A percentile compares a stretch with the other conserved stretches of the same genome.
Evolutionary conservation across 2,797 vertebrate species (phyloP).

Genomic region (Mus minutoides): DNA sequence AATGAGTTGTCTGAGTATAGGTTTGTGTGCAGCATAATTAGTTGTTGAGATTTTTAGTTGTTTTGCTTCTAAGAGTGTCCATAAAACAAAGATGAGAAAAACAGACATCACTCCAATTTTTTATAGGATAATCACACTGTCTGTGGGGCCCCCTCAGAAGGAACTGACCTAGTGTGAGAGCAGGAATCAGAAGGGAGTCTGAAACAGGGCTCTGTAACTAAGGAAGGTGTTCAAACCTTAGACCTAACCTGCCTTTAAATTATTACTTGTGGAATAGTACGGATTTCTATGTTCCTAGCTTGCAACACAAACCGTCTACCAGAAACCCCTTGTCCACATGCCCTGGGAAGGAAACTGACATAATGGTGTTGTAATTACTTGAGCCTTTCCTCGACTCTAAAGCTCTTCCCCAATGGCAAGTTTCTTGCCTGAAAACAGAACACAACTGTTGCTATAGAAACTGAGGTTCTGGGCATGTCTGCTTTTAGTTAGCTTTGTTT

Average conservation of each 20-base stretch:
- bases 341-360: constrained; percentile 54
- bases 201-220: constrained; percentile 52
- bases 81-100: constrained; percentile 35
- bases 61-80: constrained; percentile 36
- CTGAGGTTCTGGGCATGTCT: constrained; percentile 47
- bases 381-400: constrained; percentile 60
- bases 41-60: not conserved
- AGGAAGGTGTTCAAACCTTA: constrained; percentile 61
- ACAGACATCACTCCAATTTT: not conserved
- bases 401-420: constrained; percentile 51
- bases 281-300: constrained; percentile 41
- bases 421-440: constrained; percentile 70
- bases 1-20: not conserved
- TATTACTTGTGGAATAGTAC: constrained; percentile 35
- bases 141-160: not conserved
- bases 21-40: constrained; percentile 11
- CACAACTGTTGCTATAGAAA: constrained; percentile 79
- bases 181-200: constrained; percentile 17
- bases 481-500: constrained; percentile 49
- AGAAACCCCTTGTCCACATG: constrained; percentile 34
- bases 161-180: not conserved
- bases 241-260: constrained; percentile 56
- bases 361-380: constrained; percentile 70
- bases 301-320: constrained; percentile 48
- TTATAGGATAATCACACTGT: not conserved